Conservation (phyloP, 2,888 invertebrate species). For the Drosophila formosana region DNA sequence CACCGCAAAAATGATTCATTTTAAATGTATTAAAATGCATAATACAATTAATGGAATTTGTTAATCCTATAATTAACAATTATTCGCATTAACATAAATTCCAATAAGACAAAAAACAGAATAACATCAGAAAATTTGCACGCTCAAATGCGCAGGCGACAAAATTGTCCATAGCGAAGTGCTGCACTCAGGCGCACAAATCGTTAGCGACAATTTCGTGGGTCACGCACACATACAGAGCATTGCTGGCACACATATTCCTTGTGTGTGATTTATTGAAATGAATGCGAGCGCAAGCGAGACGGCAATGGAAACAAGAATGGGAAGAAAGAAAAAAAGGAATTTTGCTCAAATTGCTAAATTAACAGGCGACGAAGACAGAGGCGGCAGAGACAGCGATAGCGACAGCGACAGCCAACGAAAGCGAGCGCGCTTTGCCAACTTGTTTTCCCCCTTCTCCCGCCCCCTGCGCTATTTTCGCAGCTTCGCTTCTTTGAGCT, state of each 20-base stretch:
- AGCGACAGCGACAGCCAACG: slow-evolving; percentile 51
- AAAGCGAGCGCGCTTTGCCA: slow-evolving; percentile 73
- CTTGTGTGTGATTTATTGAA: slow-evolving; percentile 66
- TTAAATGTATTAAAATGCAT: background rate
- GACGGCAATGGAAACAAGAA: slow-evolving; percentile 17
- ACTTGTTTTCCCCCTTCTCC: slow-evolving; percentile 59
- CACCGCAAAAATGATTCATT: background rate
- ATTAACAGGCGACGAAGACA: slow-evolving; percentile 59
- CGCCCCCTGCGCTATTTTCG: slow-evolving; percentile 15
- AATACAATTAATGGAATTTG: background rate
- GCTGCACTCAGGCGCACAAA: slow-evolving; percentile 2
- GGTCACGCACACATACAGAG: background rate
- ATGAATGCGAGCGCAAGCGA: slow-evolving; percentile 48
- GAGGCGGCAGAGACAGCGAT: slow-evolving; percentile 14
- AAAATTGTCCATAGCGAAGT: slow-evolving; percentile 31
- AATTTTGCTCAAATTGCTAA: slow-evolving; percentile 72
- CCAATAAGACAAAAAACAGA: background rate
- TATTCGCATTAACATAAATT: background rate
- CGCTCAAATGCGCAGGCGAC: slow-evolving; percentile 49
- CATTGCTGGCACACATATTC: slow-evolving; percentile 7
- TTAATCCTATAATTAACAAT: background rate
- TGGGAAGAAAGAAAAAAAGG: slow-evolving; percentile 45
- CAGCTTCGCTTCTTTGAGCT: background rate
- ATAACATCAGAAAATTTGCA: background rate
- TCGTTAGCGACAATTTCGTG: slow-evolving; percentile 14